Conservation (phyloP, 2,113 vertebrate genomes). For the Alosa alosa region DNA sequence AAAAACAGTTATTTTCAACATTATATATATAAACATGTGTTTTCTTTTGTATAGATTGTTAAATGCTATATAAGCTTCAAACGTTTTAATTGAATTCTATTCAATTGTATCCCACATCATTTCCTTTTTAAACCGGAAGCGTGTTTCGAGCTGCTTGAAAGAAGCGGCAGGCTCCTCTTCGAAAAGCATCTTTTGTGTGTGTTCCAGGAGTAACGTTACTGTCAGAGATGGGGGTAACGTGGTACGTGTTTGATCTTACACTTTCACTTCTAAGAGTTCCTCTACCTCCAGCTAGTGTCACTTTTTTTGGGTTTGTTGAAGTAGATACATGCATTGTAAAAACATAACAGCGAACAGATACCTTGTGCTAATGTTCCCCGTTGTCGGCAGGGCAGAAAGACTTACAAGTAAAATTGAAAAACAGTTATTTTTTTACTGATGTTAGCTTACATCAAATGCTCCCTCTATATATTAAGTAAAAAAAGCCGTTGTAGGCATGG, state of each 20-base stretch:
- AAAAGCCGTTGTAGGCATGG: too few species aligned
- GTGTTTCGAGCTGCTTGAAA: background rate
- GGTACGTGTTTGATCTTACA: conserved; percentile 54
- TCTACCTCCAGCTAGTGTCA: background rate
- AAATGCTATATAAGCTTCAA: background rate
- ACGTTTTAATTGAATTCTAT: background rate
- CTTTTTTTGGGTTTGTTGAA: background rate
- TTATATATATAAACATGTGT: background rate
- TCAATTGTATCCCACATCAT: background rate
- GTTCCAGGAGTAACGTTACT: background rate
- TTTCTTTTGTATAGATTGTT: background rate
- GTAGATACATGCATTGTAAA: background rate
- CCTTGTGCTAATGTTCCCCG: background rate
- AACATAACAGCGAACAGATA: background rate
- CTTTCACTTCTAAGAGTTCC: background rate
- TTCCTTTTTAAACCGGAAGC: conserved; percentile 26
- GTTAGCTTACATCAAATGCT: background rate
- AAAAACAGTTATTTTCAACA: background rate
- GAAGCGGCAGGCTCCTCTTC: background rate
- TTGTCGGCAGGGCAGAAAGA: background rate
- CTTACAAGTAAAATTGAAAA: background rate
- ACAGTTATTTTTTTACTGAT: background rate
- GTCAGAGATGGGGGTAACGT: conserved; percentile 70
- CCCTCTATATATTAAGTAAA: background rate
- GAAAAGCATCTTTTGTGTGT: background rate